These are phyloP conservation scores for Pyrochroa serraticornis DNA, from an alignment of 2,888 invertebrate species.

Conservation along the genomic window DNA sequence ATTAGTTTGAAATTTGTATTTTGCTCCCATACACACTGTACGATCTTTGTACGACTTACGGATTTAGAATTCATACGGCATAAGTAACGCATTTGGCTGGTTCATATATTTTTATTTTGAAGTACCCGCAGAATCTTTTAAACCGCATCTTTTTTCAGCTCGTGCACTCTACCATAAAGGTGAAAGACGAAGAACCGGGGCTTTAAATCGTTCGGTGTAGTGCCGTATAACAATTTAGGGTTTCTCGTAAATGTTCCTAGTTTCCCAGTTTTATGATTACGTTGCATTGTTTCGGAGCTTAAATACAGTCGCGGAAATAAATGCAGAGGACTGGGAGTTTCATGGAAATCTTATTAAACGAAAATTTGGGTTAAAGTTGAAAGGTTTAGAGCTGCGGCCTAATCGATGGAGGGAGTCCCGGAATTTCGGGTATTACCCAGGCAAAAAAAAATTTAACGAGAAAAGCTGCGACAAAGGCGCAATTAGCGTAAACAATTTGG, in stretches of 20 bases:
- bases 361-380: constrained; percentile 19
- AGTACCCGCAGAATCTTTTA: no score
- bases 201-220: no score
- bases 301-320: constrained; percentile 8
- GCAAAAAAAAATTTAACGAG: not conserved
- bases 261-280: constrained; percentile 23
- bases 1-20: no score
- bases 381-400: constrained; percentile 18
- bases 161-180: no score
- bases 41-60: no score
- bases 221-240: constrained; percentile 17
- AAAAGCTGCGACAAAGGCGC: not conserved
- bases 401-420: constrained; percentile 22
- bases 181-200: no score
- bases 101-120: no score
- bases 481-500: constrained; percentile 5
- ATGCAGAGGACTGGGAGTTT: constrained; percentile 19
- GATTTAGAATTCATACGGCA: no score
- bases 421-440: constrained; percentile 5
- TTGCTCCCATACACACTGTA: no score
- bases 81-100: no score
- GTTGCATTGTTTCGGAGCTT: constrained; percentile 14
- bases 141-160: no score
- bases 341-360: constrained; percentile 25
- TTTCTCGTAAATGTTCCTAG: constrained; percentile 17